These are phyloP conservation scores for Motacilla alba DNA, from an alignment of 2,113 vertebrate genomes.

Conservation along the genomic window DNA sequence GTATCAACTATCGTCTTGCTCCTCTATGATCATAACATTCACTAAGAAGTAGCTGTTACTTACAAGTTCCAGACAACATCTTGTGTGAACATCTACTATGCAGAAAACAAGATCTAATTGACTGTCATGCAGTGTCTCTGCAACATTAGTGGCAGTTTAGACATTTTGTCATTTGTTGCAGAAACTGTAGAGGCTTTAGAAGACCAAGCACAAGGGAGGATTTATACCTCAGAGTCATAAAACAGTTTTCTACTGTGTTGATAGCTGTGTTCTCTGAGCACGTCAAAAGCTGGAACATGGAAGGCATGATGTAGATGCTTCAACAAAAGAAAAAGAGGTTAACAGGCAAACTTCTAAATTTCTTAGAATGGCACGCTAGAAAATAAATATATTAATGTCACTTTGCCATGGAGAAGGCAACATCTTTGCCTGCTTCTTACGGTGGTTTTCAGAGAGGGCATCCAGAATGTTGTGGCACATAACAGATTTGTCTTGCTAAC, in stretches of 20 bases:
- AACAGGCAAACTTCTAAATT: not conserved
- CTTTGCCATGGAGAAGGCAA: constrained; percentile 10
- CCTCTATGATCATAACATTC: not conserved
- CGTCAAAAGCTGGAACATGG: not conserved
- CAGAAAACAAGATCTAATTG: not conserved
- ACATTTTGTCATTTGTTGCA: not conserved
- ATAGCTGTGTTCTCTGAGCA: not conserved
- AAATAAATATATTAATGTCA: constrained; percentile 6
- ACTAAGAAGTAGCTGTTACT: not conserved
- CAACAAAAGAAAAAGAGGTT: not conserved
- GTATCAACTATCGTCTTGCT: not conserved
- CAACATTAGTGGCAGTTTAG: not conserved
- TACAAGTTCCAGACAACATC: not conserved
- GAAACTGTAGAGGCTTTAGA: not conserved
- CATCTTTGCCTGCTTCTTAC: constrained; percentile 23
- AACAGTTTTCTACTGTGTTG: not conserved
- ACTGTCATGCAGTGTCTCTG: not conserved
- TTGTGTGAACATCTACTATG: not conserved
- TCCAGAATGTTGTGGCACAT: constrained; percentile 53
- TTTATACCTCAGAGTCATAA: constrained; percentile 12
- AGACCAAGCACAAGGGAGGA: constrained; percentile 11
- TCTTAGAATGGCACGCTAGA: constrained; percentile 45
- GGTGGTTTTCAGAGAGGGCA: constrained; percentile 4
- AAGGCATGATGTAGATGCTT: not conserved
- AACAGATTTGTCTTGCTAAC: constrained; percentile 50